A percentile compares a stretch with the other conserved stretches of the same genome.
These are phyloP conservation scores for Caenorhabditis afra DNA, from an alignment of 2,888 invertebrate genomes.

Conservation along the genomic window DNA sequence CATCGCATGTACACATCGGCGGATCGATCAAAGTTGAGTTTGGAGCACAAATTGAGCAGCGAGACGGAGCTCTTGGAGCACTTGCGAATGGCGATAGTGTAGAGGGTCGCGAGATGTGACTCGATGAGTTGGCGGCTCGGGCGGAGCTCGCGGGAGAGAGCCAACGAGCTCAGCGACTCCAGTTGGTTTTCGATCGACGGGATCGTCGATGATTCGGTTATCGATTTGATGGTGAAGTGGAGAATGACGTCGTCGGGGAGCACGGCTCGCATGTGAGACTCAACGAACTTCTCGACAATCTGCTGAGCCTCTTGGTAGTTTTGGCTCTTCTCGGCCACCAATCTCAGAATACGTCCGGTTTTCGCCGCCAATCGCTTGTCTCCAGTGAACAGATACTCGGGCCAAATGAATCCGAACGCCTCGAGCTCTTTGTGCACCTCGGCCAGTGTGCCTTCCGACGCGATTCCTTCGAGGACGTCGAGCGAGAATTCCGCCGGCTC, in stretches of 20 bases:
- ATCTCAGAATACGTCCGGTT: conserved; percentile 30
- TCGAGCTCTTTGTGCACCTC: conserved; percentile 27
- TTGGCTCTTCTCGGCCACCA: conserved; percentile 15
- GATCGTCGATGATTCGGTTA: conserved; percentile 1
- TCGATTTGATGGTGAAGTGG: conserved; percentile 6
- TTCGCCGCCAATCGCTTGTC: conserved; percentile 2
- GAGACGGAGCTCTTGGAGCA: not conserved
- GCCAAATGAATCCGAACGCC: conserved; percentile 32
- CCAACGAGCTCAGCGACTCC: not conserved
- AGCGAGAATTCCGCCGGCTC: conserved; percentile 36
- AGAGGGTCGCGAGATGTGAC: conserved; percentile 10
- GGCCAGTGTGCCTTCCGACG: conserved; percentile 13
- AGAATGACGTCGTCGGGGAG: conserved; percentile 44
- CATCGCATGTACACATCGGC: conserved; percentile 44
- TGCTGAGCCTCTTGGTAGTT: conserved; percentile 16
- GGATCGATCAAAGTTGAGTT: conserved; percentile 34
- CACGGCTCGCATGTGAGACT: conserved; percentile 19
- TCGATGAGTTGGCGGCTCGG: conserved; percentile 18
- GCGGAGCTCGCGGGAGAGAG: conserved; percentile 19
- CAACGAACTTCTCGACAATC: conserved; percentile 16
- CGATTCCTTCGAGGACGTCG: conserved; percentile 40
- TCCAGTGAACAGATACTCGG: conserved; percentile 46
- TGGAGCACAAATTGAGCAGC: conserved; percentile 19
- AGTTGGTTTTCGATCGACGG: conserved; percentile 6
- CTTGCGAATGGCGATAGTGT: conserved; percentile 22